Conservation (phyloP, 2,888 invertebrate species). For the Sesia bembeciformis region DNA sequence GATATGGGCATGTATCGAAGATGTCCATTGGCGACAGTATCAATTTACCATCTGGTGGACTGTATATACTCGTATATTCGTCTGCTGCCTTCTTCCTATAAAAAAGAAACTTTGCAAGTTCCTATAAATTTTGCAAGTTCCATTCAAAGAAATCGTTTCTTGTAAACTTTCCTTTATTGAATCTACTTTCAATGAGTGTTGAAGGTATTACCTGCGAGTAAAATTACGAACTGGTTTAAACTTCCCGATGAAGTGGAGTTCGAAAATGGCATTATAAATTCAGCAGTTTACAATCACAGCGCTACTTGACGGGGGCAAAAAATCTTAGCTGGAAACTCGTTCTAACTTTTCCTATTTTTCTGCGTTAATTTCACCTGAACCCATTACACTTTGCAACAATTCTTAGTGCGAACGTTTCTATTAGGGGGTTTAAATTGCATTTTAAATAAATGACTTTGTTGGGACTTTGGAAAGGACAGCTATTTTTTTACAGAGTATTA, state of each 20-base stretch:
- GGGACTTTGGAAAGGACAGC: slow-evolving; percentile 19
- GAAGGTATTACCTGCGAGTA: slow-evolving; percentile 50
- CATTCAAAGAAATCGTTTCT: slow-evolving; percentile 6
- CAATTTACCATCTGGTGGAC: too few relatives aligned
- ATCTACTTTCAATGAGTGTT: slow-evolving; percentile 23
- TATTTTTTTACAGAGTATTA: not conserved
- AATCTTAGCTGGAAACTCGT: slow-evolving; percentile 66
- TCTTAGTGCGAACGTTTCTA: slow-evolving; percentile 35
- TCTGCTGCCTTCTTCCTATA: too few relatives aligned
- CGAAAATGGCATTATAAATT: slow-evolving; percentile 74
- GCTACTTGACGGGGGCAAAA: slow-evolving; percentile 40
- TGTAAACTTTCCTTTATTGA: slow-evolving; percentile 25
- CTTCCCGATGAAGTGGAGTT: slow-evolving; percentile 69
- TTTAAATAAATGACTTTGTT: slow-evolving; percentile 60
- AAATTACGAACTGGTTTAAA: slow-evolving; percentile 65
- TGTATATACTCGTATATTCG: too few relatives aligned
- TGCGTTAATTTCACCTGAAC: slow-evolving; percentile 72
- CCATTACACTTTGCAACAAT: slow-evolving; percentile 73
- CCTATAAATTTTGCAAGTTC: not conserved
- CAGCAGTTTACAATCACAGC: slow-evolving; percentile 73
- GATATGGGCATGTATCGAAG: too few relatives aligned
- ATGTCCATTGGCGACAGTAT: too few relatives aligned
- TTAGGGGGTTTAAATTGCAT: slow-evolving; percentile 66
- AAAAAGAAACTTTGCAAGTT: not conserved
- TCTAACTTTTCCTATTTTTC: slow-evolving; percentile 75